Percentiles rank a stretch among this genome's conserved stretches.
Evolutionary conservation across 2,113 vertebrate genomes (phyloP).

Genomic region (Dicerorhinus sumatrensis): DNA sequence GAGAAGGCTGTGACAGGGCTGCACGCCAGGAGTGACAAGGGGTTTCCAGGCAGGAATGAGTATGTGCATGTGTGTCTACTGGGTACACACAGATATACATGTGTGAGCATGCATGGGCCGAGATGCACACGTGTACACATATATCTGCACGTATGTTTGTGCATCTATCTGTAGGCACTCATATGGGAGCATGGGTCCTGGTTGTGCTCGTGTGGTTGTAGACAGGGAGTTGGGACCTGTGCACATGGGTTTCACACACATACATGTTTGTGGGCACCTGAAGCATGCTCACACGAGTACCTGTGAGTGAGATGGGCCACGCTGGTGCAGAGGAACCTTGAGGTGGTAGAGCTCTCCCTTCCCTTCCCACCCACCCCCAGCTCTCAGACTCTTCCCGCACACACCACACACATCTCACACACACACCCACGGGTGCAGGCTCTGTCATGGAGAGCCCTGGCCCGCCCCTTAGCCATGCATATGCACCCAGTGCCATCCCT

Average conservation of each 20-base stretch:
- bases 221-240: background rate
- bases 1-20: background rate
- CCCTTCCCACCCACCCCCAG: background rate
- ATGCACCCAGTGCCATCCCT: background rate
- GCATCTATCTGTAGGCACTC: background rate
- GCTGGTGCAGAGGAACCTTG: background rate
- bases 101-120: accelerated
- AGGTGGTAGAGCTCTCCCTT: too few relatives aligned
- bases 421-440: too few relatives aligned
- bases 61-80: background rate
- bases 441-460: background rate
- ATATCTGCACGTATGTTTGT: background rate
- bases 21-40: background rate
- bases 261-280: background rate
- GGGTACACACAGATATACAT: background rate
- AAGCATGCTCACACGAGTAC: background rate
- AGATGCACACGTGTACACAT: background rate
- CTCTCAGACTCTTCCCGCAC: background rate
- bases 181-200: background rate
- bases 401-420: background rate
- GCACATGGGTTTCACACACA: background rate
- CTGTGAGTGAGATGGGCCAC: background rate
- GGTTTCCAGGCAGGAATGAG: background rate
- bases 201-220: background rate
- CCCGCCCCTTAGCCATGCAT: background rate